Evolutionary conservation across 2,113 vertebrate species (phyloP).

Genomic region (Heloderma charlesbogerti): DNA sequence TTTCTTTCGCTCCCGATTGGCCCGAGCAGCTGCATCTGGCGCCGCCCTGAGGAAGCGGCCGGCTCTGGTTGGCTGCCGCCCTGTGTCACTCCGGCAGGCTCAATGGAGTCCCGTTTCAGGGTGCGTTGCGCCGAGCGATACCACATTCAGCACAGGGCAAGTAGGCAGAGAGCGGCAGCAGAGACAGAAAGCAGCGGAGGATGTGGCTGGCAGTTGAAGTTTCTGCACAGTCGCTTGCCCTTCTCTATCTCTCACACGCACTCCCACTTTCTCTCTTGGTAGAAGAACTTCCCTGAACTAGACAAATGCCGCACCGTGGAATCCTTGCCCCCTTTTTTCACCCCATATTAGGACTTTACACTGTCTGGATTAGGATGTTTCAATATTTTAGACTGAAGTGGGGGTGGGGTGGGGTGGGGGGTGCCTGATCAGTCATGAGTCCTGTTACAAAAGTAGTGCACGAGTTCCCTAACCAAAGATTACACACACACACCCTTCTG

Average conservation of each 20-base stretch:
- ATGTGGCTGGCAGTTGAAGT: constrained; percentile 8
- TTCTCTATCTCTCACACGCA: not conserved
- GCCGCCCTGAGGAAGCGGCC: constrained; percentile 44
- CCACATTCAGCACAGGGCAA: constrained; percentile 51
- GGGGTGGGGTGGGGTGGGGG: not conserved
- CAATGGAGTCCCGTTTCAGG: constrained; percentile 77
- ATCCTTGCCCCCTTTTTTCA: not conserved
- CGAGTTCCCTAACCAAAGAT: not conserved
- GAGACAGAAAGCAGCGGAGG: constrained; percentile 45
- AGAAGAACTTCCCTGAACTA: not conserved
- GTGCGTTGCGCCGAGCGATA: constrained; percentile 70
- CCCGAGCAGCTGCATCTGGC: not conserved
- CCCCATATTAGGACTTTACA: not conserved
- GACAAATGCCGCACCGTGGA: not conserved
- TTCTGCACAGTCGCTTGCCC: not conserved
- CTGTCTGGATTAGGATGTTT: not conserved
- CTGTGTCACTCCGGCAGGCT: constrained; percentile 66
- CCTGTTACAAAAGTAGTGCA: not conserved
- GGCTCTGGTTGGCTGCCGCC: constrained; percentile 68
- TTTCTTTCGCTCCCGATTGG: constrained; percentile 39
- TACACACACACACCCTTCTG: not conserved
- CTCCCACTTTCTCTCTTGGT: not conserved
- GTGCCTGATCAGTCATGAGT: no score
- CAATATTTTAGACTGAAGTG: not conserved
- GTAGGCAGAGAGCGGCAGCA: constrained; percentile 44